Conservation (phyloP, 2,888 invertebrate species). For the Molanna angustata region DNA sequence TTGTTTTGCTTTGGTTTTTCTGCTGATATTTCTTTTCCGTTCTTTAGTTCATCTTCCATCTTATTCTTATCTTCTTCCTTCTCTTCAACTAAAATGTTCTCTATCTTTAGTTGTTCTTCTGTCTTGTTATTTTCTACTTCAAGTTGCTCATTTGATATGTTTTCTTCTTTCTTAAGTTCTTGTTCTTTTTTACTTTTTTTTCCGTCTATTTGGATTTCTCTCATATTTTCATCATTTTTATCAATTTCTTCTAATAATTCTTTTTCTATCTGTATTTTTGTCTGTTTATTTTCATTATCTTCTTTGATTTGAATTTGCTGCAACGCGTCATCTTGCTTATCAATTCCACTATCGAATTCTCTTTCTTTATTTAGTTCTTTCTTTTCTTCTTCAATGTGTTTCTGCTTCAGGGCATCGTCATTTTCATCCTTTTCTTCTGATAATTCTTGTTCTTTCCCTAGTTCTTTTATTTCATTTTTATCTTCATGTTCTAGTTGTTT, state of each 20-base stretch:
- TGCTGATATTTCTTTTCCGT: slow-evolving; percentile 7
- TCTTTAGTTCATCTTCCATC: slow-evolving; percentile 13
- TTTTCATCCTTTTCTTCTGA: background rate
- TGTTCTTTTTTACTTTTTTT: slow-evolving; percentile 3
- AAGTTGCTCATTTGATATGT: slow-evolving; percentile 4
- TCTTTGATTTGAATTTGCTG: no score
- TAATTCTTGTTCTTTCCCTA: background rate
- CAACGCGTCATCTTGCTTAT: no score
- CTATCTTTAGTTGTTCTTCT: slow-evolving; percentile 8
- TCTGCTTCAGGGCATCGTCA: background rate
- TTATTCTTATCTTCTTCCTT: slow-evolving; percentile 8
- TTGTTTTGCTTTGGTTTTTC: slow-evolving; percentile 15
- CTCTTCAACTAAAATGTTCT: slow-evolving; percentile 3
- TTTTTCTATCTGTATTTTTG: no score
- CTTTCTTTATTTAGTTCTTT: background rate
- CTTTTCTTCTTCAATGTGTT: background rate
- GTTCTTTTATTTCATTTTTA: slow-evolving; percentile 7
- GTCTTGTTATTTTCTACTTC: slow-evolving; percentile 11
- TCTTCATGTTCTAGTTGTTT: background rate
- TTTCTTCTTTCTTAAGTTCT: slow-evolving; percentile 16
- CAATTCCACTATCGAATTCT: no score
- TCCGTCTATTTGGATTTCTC: background rate
- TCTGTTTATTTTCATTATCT: background rate
- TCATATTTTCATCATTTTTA: background rate
- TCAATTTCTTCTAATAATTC: no score